These are phyloP conservation scores for Chrysemys picta DNA, from an alignment of 2,113 vertebrate species.

Conservation along the genomic window DNA sequence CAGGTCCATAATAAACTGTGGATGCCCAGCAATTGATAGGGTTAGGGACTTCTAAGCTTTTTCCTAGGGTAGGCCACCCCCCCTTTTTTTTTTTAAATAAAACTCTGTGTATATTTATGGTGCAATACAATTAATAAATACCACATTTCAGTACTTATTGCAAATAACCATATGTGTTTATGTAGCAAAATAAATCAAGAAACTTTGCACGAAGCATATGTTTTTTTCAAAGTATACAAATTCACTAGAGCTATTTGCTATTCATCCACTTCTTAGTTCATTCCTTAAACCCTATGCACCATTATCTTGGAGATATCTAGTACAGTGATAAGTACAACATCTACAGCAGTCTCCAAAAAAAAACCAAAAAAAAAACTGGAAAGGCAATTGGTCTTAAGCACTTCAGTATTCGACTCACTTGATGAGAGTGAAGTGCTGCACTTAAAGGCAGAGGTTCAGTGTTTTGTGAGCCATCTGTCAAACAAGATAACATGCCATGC, in stretches of 20 bases:
- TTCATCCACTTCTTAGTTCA: neutral
- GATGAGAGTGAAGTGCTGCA: neutral
- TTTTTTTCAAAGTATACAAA: neutral
- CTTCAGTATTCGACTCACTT: neutral
- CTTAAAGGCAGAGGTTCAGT: neutral
- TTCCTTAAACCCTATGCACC: accelerated
- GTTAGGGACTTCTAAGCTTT: neutral
- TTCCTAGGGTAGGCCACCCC: neutral
- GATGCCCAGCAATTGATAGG: neutral
- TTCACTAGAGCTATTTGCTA: neutral
- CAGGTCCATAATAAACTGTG: neutral
- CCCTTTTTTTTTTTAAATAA: neutral
- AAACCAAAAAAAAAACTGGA: neutral
- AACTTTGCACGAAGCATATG: accelerated
- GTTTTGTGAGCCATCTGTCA: neutral
- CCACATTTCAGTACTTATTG: neutral
- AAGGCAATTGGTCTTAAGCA: neutral
- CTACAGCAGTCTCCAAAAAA: neutral
- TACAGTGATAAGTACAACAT: accelerated
- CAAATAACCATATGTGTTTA: neutral
- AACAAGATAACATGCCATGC: accelerated
- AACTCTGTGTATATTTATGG: neutral
- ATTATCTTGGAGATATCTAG: neutral
- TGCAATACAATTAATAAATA: too few relatives aligned
- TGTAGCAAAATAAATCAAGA: neutral